phyloP scores from a whole-genome alignment of 2,113 vertebrate genomes.

The Melanotaenia duboulayi region DNA sequence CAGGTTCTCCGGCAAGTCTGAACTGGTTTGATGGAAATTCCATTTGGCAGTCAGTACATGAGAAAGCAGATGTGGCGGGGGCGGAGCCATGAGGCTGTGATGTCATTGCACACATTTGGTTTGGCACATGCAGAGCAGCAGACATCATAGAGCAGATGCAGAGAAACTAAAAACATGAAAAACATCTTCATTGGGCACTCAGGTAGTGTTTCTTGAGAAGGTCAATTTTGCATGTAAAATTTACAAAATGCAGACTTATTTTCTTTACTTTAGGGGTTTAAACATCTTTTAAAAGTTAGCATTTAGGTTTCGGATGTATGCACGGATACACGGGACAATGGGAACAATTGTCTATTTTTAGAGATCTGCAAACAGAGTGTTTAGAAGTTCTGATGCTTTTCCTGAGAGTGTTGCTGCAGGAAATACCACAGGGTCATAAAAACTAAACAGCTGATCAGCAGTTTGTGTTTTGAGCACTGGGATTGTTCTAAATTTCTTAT shows the following conservation, averaged over 20 bases:
- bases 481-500: too few species aligned
- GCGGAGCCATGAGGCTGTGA: conserved; percentile 42
- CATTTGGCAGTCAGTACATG: too few species aligned
- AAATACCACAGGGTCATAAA: conserved; percentile 31
- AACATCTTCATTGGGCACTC: conserved; percentile 12
- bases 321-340: not conserved
- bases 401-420: conserved; percentile 28
- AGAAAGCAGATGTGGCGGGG: conserved; percentile 14
- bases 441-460: too few species aligned
- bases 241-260: too few species aligned
- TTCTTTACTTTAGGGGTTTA: too few species aligned
- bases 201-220: too few species aligned
- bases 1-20: conserved; percentile 29
- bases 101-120: too few species aligned
- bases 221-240: too few species aligned
- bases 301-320: not conserved
- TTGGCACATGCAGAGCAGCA: not conserved
- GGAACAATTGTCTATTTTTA: conserved; percentile 12
- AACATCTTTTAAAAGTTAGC: too few species aligned
- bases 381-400: conserved; percentile 23
- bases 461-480: too few species aligned
- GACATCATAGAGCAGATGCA: conserved; percentile 21
- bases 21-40: not conserved
- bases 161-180: conserved; percentile 29
- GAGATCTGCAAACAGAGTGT: not conserved